Evolutionary conservation across 2,888 invertebrate genomes (phyloP), one percentile per base, ranked within the genome.

Genomic region (Drosophila flavopinicola): DNA sequence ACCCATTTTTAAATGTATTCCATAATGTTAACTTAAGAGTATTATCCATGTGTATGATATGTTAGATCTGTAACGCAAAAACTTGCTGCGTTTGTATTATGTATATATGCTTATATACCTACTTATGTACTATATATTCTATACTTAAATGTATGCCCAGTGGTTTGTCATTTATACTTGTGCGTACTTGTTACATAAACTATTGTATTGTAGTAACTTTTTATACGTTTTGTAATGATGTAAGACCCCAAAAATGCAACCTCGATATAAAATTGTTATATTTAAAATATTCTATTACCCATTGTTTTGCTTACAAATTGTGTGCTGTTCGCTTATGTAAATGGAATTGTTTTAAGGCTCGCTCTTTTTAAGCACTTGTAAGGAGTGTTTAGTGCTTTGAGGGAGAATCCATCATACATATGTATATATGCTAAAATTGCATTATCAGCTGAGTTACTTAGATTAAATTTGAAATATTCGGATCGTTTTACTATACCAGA

Each of bases 1-100:
- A n/a, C 53, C 45, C 51, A 61, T 64, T 69, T 72, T 59, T 71
- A 48, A 68, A 39, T 30, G 35, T 60, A 44, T 58, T 42, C 47
- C 56, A 49, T 41, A 45, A 52, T 61, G 30, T 51, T 52, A 48
- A 54, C 45, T 59, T 78, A 66, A 75, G 77, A 85, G 85, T 79
- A 78, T 85, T 85, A 85, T 70, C 42, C 41, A 44, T 52, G 35
- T 66, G 75, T 75, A 75, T 59, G 58, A 58, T 60, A 65, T 60
- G 30, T 41, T 17, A 56, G 60, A 54, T 42, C 45, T 17, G 37
- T 11, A n/a, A 33, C 13, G 32, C 32, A 47, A 20, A 13, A 25
- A 33, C 25, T 48, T 30, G 6, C n/a, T 75, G 56, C 37, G 59
- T 53, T 56, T 65, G 68, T 58, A 71, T 66, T 76, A 61, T 67